Conservation (phyloP, 2,797 vertebrate genomes). For the Mustela erminea region DNA sequence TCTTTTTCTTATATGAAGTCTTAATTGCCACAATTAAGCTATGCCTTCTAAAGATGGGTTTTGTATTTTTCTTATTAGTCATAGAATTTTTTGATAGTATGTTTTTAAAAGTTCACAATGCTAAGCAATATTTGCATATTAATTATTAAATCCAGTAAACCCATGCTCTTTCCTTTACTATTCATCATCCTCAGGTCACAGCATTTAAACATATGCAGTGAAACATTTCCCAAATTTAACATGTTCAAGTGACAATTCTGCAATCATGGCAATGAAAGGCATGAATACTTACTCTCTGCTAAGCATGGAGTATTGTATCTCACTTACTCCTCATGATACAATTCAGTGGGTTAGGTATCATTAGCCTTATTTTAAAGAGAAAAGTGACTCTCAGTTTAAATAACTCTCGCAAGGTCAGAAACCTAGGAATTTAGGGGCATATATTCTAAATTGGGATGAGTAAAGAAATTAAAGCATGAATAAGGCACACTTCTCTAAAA, state of each 20-base stretch:
- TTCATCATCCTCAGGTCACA: not conserved
- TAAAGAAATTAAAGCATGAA: not conserved
- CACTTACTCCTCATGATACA: not conserved
- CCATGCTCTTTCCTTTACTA: not conserved
- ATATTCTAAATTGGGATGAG: not conserved
- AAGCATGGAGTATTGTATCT: not conserved
- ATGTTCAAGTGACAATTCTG: not conserved
- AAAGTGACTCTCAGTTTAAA: not conserved
- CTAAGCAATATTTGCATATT: not conserved
- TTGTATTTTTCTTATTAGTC: slow-evolving; percentile 6
- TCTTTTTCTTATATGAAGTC: not conserved
- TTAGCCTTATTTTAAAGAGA: slow-evolving; percentile 4
- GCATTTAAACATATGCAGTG: not conserved
- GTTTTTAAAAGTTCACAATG: not conserved
- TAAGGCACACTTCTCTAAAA: not conserved
- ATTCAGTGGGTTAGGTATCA: not conserved
- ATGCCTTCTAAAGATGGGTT: not conserved
- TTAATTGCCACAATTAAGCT: not conserved
- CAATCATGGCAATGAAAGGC: not conserved
- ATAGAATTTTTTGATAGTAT: not conserved
- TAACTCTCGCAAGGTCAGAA: not conserved
- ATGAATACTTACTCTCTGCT: too few species aligned
- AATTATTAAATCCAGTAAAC: not conserved
- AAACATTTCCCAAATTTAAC: not conserved
- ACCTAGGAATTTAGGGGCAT: not conserved